Evolutionary conservation across 2,113 vertebrate genomes (phyloP).

Genomic region (Litocranius walleri): DNA sequence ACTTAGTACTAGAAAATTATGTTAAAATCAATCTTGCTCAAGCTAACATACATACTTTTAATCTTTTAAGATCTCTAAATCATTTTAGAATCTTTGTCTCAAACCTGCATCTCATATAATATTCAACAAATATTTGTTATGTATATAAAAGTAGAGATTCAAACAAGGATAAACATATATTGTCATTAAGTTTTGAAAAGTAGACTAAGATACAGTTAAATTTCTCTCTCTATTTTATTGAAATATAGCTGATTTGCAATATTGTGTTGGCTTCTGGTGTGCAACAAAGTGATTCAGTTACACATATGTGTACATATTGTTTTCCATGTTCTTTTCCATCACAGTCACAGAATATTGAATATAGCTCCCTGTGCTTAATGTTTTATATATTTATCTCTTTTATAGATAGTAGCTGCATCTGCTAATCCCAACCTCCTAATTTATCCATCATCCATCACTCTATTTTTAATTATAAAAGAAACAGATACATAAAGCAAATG

Average conservation of each 20-base stretch:
- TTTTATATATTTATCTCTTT: not conserved
- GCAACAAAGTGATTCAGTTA: not conserved
- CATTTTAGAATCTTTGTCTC: not conserved
- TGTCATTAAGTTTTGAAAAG: not conserved
- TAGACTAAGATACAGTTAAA: not conserved
- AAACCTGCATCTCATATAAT: not conserved
- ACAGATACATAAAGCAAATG: not conserved
- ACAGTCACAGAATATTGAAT: not conserved
- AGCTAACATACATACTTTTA: not conserved
- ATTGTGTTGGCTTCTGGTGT: not conserved
- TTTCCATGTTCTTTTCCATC: not conserved
- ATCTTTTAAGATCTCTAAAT: not conserved
- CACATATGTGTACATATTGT: not conserved
- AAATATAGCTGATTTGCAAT: not conserved
- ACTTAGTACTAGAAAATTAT: not conserved
- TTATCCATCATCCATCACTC: not conserved
- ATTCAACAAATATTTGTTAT: not conserved
- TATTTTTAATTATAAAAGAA: not conserved
- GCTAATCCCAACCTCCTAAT: not conserved
- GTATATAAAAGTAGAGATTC: not conserved
- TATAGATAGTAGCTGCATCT: not conserved
- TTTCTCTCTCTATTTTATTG: not conserved
- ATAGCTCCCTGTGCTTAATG: not conserved
- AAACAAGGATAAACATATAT: not conserved
- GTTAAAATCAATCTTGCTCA: not conserved